These are phyloP conservation scores for Leptinotarsa haldemani DNA, from an alignment of 2,888 invertebrate species.

Conservation along the genomic window DNA sequence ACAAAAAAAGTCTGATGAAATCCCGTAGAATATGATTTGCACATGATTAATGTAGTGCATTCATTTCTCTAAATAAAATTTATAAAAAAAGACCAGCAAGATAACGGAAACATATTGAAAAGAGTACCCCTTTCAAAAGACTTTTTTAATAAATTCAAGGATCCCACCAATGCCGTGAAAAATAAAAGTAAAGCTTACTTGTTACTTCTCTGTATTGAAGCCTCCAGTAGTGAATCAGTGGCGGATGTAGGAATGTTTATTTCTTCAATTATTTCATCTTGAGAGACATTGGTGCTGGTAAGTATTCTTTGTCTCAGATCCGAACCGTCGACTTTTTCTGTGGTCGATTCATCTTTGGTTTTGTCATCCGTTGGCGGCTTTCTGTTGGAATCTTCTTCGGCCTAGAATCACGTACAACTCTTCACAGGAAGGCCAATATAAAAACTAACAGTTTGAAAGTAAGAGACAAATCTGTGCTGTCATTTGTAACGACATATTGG, in stretches of 20 bases:
- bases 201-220: constrained; percentile 61
- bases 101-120: neutral
- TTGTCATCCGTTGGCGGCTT: constrained; percentile 43
- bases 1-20: too few relatives aligned
- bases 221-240: constrained; percentile 47
- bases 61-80: too few relatives aligned
- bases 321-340: constrained; percentile 47
- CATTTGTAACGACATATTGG: too few relatives aligned
- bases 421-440: neutral
- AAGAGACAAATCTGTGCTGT: neutral
- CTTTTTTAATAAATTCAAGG: too few relatives aligned
- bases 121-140: too few relatives aligned
- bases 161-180: too few relatives aligned
- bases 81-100: neutral
- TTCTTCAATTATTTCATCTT: constrained; percentile 1
- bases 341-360: constrained; percentile 41
- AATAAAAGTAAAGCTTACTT: constrained; percentile 53
- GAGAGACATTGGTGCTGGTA: constrained; percentile 9
- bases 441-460: too few relatives aligned
- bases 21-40: too few relatives aligned
- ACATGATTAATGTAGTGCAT: too few relatives aligned
- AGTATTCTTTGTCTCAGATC: constrained; percentile 46
- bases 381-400: constrained; percentile 61
- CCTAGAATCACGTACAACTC: constrained; percentile 51
- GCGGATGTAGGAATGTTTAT: constrained; percentile 17